Percentiles rank a stretch among this genome's conserved stretches.
Conservation (phyloP, 2,888 invertebrate genomes). For the Sphaerophoria taeniata region DNA sequence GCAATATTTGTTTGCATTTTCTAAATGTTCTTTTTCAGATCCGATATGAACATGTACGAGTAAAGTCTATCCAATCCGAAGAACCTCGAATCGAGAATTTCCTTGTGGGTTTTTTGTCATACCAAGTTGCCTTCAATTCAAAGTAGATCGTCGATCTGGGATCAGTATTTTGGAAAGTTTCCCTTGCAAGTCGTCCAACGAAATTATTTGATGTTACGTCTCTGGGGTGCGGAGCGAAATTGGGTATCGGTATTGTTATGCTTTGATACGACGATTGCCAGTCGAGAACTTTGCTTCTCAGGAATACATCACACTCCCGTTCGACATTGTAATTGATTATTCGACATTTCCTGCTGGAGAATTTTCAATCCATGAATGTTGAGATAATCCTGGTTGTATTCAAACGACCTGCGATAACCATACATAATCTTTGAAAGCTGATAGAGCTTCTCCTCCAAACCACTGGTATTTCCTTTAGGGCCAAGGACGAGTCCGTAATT, state of each 20-base stretch:
- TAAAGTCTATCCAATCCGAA: slow-evolving; percentile 95
- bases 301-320: slow-evolving; percentile 94
- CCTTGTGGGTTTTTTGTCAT: slow-evolving; percentile 91
- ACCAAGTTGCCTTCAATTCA: slow-evolving; percentile 94
- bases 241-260: slow-evolving; percentile 88
- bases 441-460: slow-evolving; percentile 76
- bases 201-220: slow-evolving; percentile 88
- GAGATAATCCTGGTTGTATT: slow-evolving; percentile 99
- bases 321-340: slow-evolving; percentile 96
- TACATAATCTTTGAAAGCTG: slow-evolving; percentile 88
- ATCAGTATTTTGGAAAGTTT: slow-evolving; percentile 94
- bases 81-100: slow-evolving; percentile 91
- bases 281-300: slow-evolving; percentile 87
- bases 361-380: slow-evolving; percentile 97
- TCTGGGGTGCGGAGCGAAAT: slow-evolving; percentile 84
- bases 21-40: slow-evolving; percentile 88
- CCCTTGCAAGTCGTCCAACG: slow-evolving; percentile 94
- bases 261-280: slow-evolving; percentile 90
- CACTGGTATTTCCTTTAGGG: slow-evolving; percentile 83
- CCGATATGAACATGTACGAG: slow-evolving; percentile 94
- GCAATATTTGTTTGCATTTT: slow-evolving; percentile 81
- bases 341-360: slow-evolving; percentile 96
- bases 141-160: slow-evolving; percentile 92
- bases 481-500: slow-evolving; percentile 89
- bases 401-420: slow-evolving; percentile 96